Conservation (phyloP, 2,797 vertebrate species). For the Rhinatrema bivittatum region DNA sequence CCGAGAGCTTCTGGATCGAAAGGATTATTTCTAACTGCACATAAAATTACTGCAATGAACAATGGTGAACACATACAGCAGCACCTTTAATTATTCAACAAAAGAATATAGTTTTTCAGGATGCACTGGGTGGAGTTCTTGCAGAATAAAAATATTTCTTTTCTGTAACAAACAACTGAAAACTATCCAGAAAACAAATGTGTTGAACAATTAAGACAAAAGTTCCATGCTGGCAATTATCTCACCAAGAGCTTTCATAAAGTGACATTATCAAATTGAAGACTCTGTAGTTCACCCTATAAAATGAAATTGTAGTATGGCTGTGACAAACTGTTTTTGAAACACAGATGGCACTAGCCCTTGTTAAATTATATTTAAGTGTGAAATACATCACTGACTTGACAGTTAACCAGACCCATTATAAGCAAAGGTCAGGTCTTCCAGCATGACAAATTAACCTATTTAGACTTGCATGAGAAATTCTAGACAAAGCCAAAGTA, state of each 20-base stretch:
- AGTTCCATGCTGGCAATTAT: background rate
- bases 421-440: conserved; percentile 18
- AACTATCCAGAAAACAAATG: background rate
- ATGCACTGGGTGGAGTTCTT: too few species aligned
- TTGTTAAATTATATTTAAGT: conserved; percentile 3
- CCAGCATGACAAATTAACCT: conserved; percentile 4
- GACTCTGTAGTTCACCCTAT: conserved; percentile 2
- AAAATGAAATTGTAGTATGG: background rate
- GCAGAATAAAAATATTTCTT: too few species aligned
- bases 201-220: background rate
- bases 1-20: too few species aligned
- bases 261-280: background rate
- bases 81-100: too few species aligned
- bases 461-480: conserved; percentile 6
- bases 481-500: background rate
- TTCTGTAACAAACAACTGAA: too few species aligned
- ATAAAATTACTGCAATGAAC: too few species aligned
- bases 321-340: background rate
- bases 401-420: conserved; percentile 8
- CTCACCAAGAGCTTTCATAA: background rate
- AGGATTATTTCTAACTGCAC: too few species aligned
- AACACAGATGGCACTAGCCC: background rate
- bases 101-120: too few species aligned
- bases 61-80: too few species aligned
- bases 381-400: conserved; percentile 3